Evolutionary conservation across 2,113 vertebrate genomes (phyloP).

Genomic region (Hippotragus niger): DNA sequence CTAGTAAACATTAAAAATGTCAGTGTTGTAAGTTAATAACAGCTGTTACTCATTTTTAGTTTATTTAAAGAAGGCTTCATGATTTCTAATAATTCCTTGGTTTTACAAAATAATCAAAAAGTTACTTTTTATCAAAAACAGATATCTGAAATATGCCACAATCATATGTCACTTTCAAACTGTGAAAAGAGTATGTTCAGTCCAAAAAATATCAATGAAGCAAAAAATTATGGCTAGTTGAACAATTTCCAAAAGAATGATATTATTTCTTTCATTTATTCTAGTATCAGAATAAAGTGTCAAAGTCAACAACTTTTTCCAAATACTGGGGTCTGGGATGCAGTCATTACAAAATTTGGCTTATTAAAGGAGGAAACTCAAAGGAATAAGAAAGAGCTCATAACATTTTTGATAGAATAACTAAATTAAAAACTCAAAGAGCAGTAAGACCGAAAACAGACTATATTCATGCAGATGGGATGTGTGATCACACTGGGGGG

Average conservation of each 20-base stretch:
- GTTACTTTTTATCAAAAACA: background rate
- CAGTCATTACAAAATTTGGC: background rate
- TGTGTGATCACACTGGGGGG: background rate
- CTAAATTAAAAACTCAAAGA: background rate
- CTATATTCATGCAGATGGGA: background rate
- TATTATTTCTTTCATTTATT: background rate
- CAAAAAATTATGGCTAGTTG: background rate
- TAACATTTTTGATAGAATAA: background rate
- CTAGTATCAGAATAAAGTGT: background rate
- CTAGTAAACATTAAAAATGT: background rate
- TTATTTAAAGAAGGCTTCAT: slow-evolving; percentile 1
- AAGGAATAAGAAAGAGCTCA: background rate
- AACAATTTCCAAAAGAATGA: background rate
- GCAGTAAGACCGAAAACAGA: background rate
- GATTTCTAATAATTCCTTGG: slow-evolving; percentile 8
- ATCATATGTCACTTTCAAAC: background rate
- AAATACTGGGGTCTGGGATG: background rate
- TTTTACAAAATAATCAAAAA: background rate
- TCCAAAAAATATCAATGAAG: background rate
- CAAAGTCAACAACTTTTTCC: background rate
- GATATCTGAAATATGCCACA: background rate
- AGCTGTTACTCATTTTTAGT: background rate
- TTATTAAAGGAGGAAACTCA: background rate
- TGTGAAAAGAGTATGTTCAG: background rate
- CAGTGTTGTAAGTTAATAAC: background rate